Base-by-base conservation (phyloP, 2,888 invertebrate species). In the Poecilobothrus nobilitatus region DNA sequence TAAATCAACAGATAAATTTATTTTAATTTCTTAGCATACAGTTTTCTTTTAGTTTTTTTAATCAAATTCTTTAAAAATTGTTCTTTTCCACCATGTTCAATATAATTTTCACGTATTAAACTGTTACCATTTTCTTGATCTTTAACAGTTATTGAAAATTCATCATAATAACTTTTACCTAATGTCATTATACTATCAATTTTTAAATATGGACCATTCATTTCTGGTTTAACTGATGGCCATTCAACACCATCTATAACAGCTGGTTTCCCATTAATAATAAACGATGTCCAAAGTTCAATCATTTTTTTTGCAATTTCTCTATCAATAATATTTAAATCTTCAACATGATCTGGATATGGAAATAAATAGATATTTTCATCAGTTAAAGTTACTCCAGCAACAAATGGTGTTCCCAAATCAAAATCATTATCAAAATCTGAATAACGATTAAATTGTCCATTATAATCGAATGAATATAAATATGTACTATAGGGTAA, bases 281-380 rank as follows among this genome's bases (percentile, higher is more conserved):
- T 80, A 70, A 82, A 82, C 62, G 79, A 80, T 0, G 80, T 78
- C 82, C 82, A 81, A 3, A 81, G 72, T 3, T 81, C 78, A 4
- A 85, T 80, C 82, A 86, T 82, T 65, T 79, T 80, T 22, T 78
- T 78, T 0, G 84, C 83, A 70, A 85, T 79, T 15, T 74, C 72
- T 68, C 74, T 73, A 70, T 84, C 84, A 10, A 77, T 75, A 2
- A 77, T 76, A 74, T 79, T 83, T 0, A 83, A 74, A 0, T 75
- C 72, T 37, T 74, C 74, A 0, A 76, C 80, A 68, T 80, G 79
- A 0, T 78, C 75, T 5, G 81, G 80, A 71, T 79, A 80, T 15
- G 81, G 81, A 73, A 86, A 87, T n/a, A 87, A 75, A 73, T 87
- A 85, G 7, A 86, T 79, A 0, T 86, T 79, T 73, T 87, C 87